Base-by-base conservation (phyloP, 2,113 vertebrate genomes). In the Rana temporaria region DNA sequence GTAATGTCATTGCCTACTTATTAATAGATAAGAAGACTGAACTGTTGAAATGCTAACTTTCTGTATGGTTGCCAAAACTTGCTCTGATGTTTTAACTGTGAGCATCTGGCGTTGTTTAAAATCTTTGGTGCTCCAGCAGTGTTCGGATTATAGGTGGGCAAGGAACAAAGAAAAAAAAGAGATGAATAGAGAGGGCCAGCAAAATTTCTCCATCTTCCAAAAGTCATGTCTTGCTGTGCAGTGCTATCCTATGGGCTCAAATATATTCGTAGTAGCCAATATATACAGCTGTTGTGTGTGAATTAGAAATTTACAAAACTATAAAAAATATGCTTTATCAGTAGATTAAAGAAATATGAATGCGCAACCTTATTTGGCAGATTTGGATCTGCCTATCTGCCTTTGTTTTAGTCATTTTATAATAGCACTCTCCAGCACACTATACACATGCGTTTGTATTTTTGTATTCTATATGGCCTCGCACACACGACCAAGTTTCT, bases 21-120 rank as follows among this genome's bases (percentile, higher is more conserved):
- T n/a, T 81, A 57, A 72, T 16, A 68, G 56, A 42, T 38, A 26
- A 60, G 19, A 69, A 42, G 26, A 60, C 68, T 81, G 57, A 32
- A 38, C 55, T 62, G 34, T 56, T 19, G 59, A 80, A 80, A 80
- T 80, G 17, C 26, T 72, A 81, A 42, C 20, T 19, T 73, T 72
- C 38, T 53, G 79, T 59, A 73, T 7, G 11, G 8, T 20, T 55
- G 67, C 69, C 68, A 81, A 24, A 34, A 64, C 22, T 32, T 20
- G 20, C 11, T 11, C 20, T 17, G 7, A 66, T 59, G 19, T 63
- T 22, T 8, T 64, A 81, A 64, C 24, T 63, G 12, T 48, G 69
- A 81, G 79, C 79, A 72, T 81, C 79, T 81, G 68, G 68, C 79
- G 32, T 20, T 72, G 57, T 73, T 72, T 72, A 81, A 81, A 59